These are phyloP conservation scores for Pristis pectinata DNA, from an alignment of 2,797 vertebrate species.

Conservation along the genomic window DNA sequence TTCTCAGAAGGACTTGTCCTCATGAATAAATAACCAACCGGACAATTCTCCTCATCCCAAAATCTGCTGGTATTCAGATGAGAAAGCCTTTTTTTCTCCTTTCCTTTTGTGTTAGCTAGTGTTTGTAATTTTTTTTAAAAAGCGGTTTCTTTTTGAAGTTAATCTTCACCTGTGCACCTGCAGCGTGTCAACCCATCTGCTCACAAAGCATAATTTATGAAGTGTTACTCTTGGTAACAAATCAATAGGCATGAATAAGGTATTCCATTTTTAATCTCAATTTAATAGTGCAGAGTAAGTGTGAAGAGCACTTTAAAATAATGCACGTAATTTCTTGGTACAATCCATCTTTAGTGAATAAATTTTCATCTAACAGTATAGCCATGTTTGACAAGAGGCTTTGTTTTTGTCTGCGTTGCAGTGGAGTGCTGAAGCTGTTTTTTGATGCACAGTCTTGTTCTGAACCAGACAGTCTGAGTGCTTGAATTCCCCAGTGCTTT, in stretches of 20 bases:
- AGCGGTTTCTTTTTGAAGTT: not conserved
- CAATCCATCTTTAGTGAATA: not conserved
- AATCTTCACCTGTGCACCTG: not conserved
- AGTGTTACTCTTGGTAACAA: not conserved
- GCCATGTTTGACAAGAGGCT: not conserved
- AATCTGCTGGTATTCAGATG: not conserved
- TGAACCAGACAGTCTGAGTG: conserved; percentile 33
- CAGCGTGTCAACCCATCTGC: not conserved
- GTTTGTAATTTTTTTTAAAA: not conserved
- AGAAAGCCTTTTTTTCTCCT: not conserved
- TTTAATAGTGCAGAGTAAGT: not conserved
- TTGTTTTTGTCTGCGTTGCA: conserved; percentile 1
- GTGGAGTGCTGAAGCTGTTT: conserved; percentile 18
- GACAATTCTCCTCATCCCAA: not conserved
- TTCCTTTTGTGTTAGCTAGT: too few relatives aligned
- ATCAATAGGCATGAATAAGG: not conserved
- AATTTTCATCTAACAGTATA: not conserved
- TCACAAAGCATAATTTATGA: not conserved
- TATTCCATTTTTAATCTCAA: not conserved
- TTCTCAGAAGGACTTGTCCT: not conserved
- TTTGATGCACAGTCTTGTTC: not conserved
- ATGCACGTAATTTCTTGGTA: not conserved
- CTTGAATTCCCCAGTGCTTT: conserved; percentile 35
- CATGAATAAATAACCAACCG: conserved; percentile 25
- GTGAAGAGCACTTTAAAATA: conserved; percentile 5